Evolutionary conservation across 1,140 invertebrate species (phyloP).

Genomic region (Caenorhabditis latens): DNA sequence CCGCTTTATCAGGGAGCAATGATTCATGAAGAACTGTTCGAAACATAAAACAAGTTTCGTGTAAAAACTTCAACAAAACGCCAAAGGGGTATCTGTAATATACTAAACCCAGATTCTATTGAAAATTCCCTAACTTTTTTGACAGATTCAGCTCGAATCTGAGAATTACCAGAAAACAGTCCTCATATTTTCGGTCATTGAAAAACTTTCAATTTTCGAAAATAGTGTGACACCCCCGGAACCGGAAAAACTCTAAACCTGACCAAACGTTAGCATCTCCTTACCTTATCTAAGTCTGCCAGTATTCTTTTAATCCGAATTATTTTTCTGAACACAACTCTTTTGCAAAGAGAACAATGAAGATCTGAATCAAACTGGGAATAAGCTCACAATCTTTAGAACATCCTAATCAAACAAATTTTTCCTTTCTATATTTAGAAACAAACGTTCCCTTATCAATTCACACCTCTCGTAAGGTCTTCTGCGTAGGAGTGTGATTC

Average conservation of each 20-base stretch:
- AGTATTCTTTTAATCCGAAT: background rate
- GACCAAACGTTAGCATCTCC: background rate
- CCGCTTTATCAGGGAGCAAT: no score
- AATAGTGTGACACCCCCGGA: background rate
- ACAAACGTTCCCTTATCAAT: slow-evolving; percentile 32
- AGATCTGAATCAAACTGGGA: no score
- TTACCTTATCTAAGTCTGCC: slow-evolving; percentile 12
- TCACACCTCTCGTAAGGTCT: slow-evolving; percentile 10
- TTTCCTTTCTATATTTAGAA: slow-evolving; percentile 41
- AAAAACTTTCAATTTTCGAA: background rate
- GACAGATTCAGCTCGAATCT: no score
- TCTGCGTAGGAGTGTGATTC: slow-evolving; percentile 31
- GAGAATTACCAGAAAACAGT: no score
- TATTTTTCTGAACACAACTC: background rate
- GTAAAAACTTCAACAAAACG: no score
- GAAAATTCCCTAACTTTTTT: no score
- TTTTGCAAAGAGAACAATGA: background rate
- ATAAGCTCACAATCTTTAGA: background rate
- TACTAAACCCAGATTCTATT: no score
- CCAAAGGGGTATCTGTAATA: no score
- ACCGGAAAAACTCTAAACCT: slow-evolving; percentile 19
- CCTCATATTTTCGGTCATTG: background rate
- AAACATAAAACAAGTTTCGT: no score
- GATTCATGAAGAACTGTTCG: no score
- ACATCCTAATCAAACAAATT: background rate